Evolutionary conservation across 2,797 vertebrate species (phyloP).

Genomic region (Micropoecilia bifurca): DNA sequence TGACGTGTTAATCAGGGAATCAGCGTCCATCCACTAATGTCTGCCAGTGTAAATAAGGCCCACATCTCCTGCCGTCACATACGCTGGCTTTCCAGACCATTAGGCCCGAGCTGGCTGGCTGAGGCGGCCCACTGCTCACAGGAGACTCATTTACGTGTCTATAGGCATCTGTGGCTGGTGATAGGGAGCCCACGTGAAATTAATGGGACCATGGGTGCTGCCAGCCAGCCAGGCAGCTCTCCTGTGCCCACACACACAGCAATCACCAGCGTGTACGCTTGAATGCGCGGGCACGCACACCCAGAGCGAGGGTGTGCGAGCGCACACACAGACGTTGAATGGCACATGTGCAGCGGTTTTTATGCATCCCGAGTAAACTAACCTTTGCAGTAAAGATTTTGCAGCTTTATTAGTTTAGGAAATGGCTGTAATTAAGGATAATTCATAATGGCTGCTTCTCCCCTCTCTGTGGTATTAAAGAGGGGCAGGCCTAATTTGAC

Average conservation of each 20-base stretch:
- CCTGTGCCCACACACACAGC: conserved; percentile 55
- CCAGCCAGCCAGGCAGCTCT: conserved; percentile 87
- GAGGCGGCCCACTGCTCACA: conserved; percentile 81
- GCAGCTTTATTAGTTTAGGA: conserved; percentile 98
- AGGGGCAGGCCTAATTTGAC: conserved; percentile 88
- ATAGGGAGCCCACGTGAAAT: conserved; percentile 98
- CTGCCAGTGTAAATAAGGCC: conserved; percentile 94
- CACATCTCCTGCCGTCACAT: conserved; percentile 92
- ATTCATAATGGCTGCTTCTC: conserved; percentile 95
- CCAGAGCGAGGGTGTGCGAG: conserved; percentile 13
- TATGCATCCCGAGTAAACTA: conserved; percentile 90
- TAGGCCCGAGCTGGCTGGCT: conserved; percentile 86
- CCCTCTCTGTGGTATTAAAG: conserved; percentile 86
- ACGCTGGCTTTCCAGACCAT: conserved; percentile 96
- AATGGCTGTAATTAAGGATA: conserved; percentile 98
- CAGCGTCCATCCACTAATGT: conserved; percentile 83
- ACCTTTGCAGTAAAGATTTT: conserved; percentile 96
- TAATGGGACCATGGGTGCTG: conserved; percentile 89
- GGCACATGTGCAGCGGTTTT: conserved; percentile 70
- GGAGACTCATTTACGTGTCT: conserved; percentile 97
- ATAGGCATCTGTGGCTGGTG: conserved; percentile 98
- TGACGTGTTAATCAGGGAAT: conserved; percentile 86
- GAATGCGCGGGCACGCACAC: conserved; percentile 61
- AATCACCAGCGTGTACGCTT: conserved; percentile 68
- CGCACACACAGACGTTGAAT: conserved; percentile 57